Evolutionary conservation across 2,888 invertebrate species (phyloP), one percentile per base, ranked within the genome.

Genomic region (Lasioglossum malachurum): DNA sequence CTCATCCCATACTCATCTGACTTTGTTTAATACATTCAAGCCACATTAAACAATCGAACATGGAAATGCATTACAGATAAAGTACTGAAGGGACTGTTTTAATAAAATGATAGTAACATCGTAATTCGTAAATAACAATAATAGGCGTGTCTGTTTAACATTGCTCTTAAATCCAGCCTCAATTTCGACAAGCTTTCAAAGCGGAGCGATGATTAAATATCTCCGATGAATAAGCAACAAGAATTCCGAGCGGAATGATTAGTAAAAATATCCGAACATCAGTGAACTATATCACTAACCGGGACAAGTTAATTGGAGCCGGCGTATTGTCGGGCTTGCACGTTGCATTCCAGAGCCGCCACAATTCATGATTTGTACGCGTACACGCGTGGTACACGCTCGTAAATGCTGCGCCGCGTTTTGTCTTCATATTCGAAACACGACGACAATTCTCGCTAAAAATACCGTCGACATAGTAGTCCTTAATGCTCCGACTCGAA

Each of bases 341-440:
- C n/a, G 69, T 69, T 41, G 38, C 38, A 35, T 35, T 69, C 35
- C 38, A 10, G 69, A 10, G 38, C 12, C 35, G 4, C 69, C 69
- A 38, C 69, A 35, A 69, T 38, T 38, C 35, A 38, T 35, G 69
- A 38, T 69, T 69, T 60, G 60, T 7, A 10, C 60, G 14, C 16
- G 60, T 60, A 27, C 38, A 35, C 23, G 35, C 67, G 23, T 23
- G 23, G 38, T 23, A 69, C 69, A n/a, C n/a, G 38, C 46, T 19
- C 35, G 31, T 38, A 35, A 67, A 69, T n/a, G 67, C 46, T 8
- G 23, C 14, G 0, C n/a, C 67, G 46, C 69, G 31, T 64, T 49
- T 69, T 35, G 67, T 44, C 77, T 69, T 31, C 46, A 64, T 10
- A 31, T 77, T 69, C 67, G 77, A 38, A 69, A 77, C 35, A 69